Evolutionary conservation across 1,140 invertebrate species (phyloP).

Genomic region (Octopus sinensis): DNA sequence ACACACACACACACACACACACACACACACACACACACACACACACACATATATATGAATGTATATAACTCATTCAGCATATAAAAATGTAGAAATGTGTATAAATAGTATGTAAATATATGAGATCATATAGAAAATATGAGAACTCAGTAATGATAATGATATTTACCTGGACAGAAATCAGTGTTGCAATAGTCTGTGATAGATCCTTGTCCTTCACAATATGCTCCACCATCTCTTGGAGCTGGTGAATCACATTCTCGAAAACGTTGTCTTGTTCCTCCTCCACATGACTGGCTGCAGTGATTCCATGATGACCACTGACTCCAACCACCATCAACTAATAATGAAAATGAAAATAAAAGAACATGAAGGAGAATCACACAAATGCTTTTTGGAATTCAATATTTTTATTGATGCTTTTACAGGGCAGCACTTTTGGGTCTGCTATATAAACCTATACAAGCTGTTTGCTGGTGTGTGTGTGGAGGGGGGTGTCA

Average conservation of each 20-base stretch:
- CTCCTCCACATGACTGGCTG: conserved; percentile 46
- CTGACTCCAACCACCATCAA: conserved; percentile 60
- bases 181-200: conserved; percentile 51
- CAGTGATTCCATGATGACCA: conserved; percentile 58
- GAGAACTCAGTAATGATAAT: neutral
- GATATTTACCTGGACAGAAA: conserved; percentile 48
- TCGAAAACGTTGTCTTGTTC: conserved; percentile 33
- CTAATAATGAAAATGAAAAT: conserved; percentile 25
- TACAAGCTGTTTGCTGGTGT: too few relatives aligned
- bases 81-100: too few relatives aligned
- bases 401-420: too few relatives aligned
- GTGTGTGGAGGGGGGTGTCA: too few relatives aligned
- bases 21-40: neutral
- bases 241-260: conserved; percentile 47
- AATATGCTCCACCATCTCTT: conserved; percentile 37
- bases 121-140: too few relatives aligned
- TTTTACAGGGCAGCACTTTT: too few relatives aligned
- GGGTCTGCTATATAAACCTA: too few relatives aligned
- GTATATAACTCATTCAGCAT: too few relatives aligned
- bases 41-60: neutral
- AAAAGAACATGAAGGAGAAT: too few relatives aligned
- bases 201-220: conserved; percentile 35
- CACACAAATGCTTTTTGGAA: too few relatives aligned
- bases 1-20: conserved; percentile 2
- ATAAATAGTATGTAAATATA: too few relatives aligned